Conservation (phyloP, 53 echinoderm and acorn worm genomes). For the Zoroaster sp. region DNA sequence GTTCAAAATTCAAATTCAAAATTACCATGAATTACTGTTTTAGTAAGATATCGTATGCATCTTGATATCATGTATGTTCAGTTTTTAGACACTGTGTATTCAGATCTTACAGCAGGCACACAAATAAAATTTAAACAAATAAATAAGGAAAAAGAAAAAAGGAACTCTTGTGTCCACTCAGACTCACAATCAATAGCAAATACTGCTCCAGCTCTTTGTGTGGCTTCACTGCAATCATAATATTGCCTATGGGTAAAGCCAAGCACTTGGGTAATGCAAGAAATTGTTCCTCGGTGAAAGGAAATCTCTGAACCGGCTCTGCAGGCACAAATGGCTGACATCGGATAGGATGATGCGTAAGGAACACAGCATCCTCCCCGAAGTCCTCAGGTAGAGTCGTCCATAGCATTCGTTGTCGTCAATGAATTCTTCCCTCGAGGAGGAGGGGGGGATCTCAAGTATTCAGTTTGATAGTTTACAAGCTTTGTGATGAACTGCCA, state of each 20-base stretch:
- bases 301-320: neutral
- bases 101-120: neutral
- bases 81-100: neutral
- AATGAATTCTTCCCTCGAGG: neutral
- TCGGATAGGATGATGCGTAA: neutral
- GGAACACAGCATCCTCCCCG: neutral
- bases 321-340: neutral
- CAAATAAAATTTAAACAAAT: too few relatives aligned
- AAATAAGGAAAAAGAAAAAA: neutral
- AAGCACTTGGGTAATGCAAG: neutral
- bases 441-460: neutral
- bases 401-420: neutral
- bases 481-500: neutral
- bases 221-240: conserved; percentile 10
- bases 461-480: neutral
- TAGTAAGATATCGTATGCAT: too few relatives aligned
- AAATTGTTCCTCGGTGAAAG: neutral
- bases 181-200: neutral
- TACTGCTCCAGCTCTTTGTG: neutral
- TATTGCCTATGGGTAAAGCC: conserved; percentile 3
- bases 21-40: too few relatives aligned
- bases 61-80: too few relatives aligned
- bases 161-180: neutral
- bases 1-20: too few relatives aligned
- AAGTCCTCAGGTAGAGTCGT: neutral